Percentiles rank a stretch among this genome's conserved stretches.
Evolutionary conservation across 2,797 vertebrate species (phyloP).

Genomic region (Protonibea diacanthus): DNA sequence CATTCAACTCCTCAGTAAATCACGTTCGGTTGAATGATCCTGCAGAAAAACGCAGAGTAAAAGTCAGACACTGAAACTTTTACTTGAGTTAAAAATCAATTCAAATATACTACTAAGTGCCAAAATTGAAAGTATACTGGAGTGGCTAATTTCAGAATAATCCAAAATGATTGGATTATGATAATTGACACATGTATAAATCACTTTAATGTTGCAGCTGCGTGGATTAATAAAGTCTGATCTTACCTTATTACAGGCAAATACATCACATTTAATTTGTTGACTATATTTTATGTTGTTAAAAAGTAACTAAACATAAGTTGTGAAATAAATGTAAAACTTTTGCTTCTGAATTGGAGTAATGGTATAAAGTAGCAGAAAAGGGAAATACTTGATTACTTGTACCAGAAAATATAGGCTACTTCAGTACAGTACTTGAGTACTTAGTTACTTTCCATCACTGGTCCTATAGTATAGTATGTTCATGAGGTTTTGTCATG

Average conservation of each 20-base stretch:
- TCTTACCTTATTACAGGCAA: background rate
- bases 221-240: background rate
- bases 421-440: background rate
- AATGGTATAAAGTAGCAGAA: background rate
- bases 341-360: background rate
- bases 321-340: background rate
- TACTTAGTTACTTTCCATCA: background rate
- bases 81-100: background rate
- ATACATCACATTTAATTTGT: background rate
- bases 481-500: background rate
- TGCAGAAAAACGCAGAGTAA: background rate
- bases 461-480: background rate
- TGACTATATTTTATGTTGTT: too few species aligned
- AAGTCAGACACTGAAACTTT: background rate
- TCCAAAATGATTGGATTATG: too few species aligned
- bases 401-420: background rate
- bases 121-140: too few species aligned
- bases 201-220: background rate
- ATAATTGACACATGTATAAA: background rate
- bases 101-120: background rate
- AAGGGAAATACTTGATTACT: background rate
- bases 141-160: background rate
- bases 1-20: slow-evolving; percentile 5
- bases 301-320: background rate
- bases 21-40: background rate